Percentiles rank a stretch among this genome's conserved stretches.
Conservation (phyloP, 2,888 invertebrate species). For the Galeruca laticollis region DNA sequence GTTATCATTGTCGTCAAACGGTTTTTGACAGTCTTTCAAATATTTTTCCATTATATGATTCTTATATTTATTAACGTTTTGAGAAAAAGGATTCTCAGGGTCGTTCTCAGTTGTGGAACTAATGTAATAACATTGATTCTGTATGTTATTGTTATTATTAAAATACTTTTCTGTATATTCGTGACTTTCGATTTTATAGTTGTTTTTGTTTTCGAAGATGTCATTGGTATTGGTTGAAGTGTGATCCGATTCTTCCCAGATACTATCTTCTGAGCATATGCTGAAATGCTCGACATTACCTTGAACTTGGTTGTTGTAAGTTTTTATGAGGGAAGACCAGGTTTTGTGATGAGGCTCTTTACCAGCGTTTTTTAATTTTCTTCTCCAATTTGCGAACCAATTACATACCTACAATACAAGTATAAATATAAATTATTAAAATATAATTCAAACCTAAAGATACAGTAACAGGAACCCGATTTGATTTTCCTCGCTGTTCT, state of each 20-base stretch:
- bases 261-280: slow-evolving; percentile 82
- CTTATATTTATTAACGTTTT: slow-evolving; percentile 68
- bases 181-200: slow-evolving; percentile 37
- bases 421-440: background rate
- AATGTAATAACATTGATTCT: slow-evolving; percentile 64
- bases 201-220: slow-evolving; percentile 37
- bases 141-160: slow-evolving; percentile 50
- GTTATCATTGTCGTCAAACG: slow-evolving; percentile 52
- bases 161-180: slow-evolving; percentile 62
- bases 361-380: slow-evolving; percentile 82
- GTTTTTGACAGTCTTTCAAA: slow-evolving; percentile 66
- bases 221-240: slow-evolving; percentile 47
- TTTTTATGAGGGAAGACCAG: slow-evolving; percentile 79
- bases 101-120: slow-evolving; percentile 66
- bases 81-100: slow-evolving; percentile 59
- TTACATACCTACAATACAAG: slow-evolving; percentile 75
- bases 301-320: slow-evolving; percentile 80
- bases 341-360: slow-evolving; percentile 77
- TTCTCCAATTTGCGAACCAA: slow-evolving; percentile 88
- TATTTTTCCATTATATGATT: slow-evolving; percentile 74
- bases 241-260: slow-evolving; percentile 78
- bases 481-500: too few relatives aligned
- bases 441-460: too few relatives aligned
- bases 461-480: too few relatives aligned
- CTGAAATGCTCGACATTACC: slow-evolving; percentile 86